These are phyloP conservation scores for Osmoderma eremita DNA, from an alignment of 2,888 invertebrate genomes.

Conservation along the genomic window DNA sequence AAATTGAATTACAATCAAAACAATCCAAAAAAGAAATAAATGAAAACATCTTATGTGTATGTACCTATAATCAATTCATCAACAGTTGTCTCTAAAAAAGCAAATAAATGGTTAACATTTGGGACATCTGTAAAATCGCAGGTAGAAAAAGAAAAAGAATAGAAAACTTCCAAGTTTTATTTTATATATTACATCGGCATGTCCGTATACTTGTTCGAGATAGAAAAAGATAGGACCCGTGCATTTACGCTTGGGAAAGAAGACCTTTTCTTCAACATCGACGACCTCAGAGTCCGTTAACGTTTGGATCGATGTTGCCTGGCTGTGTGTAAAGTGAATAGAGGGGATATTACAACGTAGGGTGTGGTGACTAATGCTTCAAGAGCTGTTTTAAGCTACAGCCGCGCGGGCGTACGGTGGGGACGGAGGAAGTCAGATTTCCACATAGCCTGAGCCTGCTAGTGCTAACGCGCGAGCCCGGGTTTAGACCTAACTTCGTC, in stretches of 20 bases:
- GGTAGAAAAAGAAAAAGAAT: too few species aligned
- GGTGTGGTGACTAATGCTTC: conserved; percentile 40
- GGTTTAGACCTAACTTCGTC: conserved; percentile 16
- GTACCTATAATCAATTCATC: too few species aligned
- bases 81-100: too few species aligned
- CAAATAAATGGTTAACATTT: too few species aligned
- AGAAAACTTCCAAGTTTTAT: too few species aligned
- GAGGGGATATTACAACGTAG: conserved; percentile 32
- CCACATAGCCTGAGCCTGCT: conserved; percentile 37
- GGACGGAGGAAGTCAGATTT: conserved; percentile 26
- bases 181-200: background rate
- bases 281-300: conserved; percentile 35
- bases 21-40: too few species aligned
- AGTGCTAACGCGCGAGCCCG: conserved; percentile 11
- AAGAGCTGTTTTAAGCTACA: conserved; percentile 28
- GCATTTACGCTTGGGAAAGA: conserved; percentile 17
- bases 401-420: conserved; percentile 22
- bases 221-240: conserved; percentile 16
- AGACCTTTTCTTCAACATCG: conserved; percentile 35
- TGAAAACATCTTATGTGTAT: too few species aligned
- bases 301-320: conserved; percentile 36
- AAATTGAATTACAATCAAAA: too few species aligned
- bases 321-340: conserved; percentile 14
- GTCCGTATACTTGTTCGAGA: conserved; percentile 18
- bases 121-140: too few species aligned